Conservation (phyloP, 35 echinoderm and acorn worm species). For the Ophiothrix spiculata region DNA sequence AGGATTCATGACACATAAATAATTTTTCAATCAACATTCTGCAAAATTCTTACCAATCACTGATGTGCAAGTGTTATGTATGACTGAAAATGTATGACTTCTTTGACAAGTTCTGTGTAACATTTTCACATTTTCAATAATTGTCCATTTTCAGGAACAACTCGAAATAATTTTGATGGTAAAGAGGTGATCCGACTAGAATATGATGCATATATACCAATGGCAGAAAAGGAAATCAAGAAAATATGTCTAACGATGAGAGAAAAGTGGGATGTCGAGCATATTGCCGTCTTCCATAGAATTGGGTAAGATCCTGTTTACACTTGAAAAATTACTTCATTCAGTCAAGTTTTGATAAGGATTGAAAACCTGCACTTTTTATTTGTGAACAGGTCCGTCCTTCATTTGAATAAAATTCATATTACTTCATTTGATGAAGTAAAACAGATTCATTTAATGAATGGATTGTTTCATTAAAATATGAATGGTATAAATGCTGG, state of each 20-base stretch:
- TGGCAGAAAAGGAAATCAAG: constrained; percentile 77
- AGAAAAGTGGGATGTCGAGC: constrained; percentile 67
- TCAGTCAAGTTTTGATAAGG: no score
- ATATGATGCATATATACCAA: constrained; percentile 77
- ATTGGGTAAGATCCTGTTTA: constrained; percentile 85
- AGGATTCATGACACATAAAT: neutral
- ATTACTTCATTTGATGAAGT: no score
- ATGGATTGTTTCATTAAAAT: no score
- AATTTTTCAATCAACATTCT: neutral
- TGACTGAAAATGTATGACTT: no score
- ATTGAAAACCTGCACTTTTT: no score
- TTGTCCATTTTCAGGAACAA: constrained; percentile 53
- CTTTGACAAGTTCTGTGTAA: no score
- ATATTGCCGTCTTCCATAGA: constrained; percentile 74
- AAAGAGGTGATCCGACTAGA: constrained; percentile 76
- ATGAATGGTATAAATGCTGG: no score
- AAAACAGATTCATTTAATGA: no score
- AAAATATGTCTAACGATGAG: constrained; percentile 59
- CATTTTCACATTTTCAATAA: neutral
- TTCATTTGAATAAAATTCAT: no score
- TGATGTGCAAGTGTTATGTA: no score
- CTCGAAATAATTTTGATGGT: constrained; percentile 84
- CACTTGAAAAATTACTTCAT: no score
- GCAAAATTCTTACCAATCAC: neutral
- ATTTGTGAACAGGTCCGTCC: no score